A percentile compares a stretch with the other conserved stretches of the same genome.
phyloP scores from a whole-genome alignment of 2,888 invertebrate species.

The Hemithea aestivaria region DNA sequence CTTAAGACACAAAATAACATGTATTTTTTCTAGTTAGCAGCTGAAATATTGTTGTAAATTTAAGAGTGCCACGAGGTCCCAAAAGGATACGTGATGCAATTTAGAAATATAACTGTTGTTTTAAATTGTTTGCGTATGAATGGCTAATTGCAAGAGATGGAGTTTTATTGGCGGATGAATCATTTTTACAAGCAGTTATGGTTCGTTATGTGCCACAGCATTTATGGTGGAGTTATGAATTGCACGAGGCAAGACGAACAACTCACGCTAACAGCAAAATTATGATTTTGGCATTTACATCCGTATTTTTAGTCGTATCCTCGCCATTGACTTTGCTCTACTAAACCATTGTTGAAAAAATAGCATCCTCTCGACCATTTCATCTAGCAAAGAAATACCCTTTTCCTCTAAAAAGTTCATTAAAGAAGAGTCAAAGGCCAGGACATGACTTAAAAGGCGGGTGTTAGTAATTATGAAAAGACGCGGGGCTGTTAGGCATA shows the following conservation, averaged over 20 bases:
- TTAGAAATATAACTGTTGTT: constrained; percentile 26
- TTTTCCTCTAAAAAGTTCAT: too few relatives aligned
- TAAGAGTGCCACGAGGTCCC: constrained; percentile 15
- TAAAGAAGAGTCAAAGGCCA: too few relatives aligned
- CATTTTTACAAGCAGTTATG: constrained; percentile 9
- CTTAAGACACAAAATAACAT: constrained; percentile 16
- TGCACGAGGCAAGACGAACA: constrained; percentile 1
- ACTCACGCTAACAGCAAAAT: too few relatives aligned
- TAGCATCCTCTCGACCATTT: too few relatives aligned
- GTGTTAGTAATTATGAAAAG: too few relatives aligned
- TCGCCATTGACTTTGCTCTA: too few relatives aligned
- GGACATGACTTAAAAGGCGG: too few relatives aligned
- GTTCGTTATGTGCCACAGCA: background rate
- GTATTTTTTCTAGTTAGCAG: constrained; percentile 3
- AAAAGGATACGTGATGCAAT: constrained; percentile 29
- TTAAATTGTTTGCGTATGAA: constrained; percentile 23
- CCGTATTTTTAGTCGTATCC: too few relatives aligned
- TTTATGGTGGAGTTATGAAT: background rate
- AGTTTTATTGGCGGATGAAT: constrained; percentile 19
- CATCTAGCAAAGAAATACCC: too few relatives aligned
- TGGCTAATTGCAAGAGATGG: constrained; percentile 19
- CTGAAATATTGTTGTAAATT: constrained; percentile 22
- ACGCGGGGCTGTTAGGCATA: too few relatives aligned
- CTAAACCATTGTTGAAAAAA: too few relatives aligned
- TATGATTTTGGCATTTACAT: too few relatives aligned